Evolutionary conservation across 2,888 invertebrate species (phyloP).

Genomic region (Amblyteles armatorius): DNA sequence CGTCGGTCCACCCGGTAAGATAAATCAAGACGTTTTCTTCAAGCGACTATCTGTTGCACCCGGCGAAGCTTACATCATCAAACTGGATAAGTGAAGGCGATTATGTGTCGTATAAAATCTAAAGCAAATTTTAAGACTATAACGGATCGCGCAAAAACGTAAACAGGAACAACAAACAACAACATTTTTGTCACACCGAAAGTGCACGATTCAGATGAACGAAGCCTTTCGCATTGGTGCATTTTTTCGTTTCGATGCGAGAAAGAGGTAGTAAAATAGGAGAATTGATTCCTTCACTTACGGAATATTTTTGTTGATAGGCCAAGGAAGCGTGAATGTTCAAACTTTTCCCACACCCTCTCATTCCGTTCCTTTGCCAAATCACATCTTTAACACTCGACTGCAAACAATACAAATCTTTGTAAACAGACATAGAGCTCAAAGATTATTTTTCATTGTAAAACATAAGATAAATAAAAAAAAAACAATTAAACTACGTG

Average conservation of each 20-base stretch:
- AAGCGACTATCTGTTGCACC: slow-evolving; percentile 86
- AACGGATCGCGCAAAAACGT: slow-evolving; percentile 15
- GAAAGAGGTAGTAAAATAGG: slow-evolving; percentile 28
- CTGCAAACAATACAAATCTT: slow-evolving; percentile 20
- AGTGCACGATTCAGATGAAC: not conserved
- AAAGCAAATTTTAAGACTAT: slow-evolving; percentile 34
- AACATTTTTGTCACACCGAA: not conserved
- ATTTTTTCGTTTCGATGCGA: not conserved
- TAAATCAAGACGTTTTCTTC: slow-evolving; percentile 85
- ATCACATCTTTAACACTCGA: not conserved
- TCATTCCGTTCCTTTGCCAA: slow-evolving; percentile 6
- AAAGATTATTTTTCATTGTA: slow-evolving; percentile 49
- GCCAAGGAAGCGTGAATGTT: slow-evolving; percentile 19
- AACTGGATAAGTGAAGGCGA: slow-evolving; percentile 86
- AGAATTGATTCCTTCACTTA: slow-evolving; percentile 49
- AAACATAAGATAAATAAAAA: not conserved
- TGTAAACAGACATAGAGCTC: not conserved
- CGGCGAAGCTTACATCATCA: slow-evolving; percentile 88
- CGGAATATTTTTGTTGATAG: slow-evolving; percentile 11
- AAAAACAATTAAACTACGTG: not conserved
- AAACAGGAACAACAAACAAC: slow-evolving; percentile 6
- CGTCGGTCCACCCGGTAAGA: slow-evolving; percentile 85
- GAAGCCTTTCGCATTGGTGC: slow-evolving; percentile 15
- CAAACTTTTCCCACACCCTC: not conserved
- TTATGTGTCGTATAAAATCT: not conserved